Base-by-base conservation (phyloP, 1,140 invertebrate genomes). In the Littorina saxatilis region DNA sequence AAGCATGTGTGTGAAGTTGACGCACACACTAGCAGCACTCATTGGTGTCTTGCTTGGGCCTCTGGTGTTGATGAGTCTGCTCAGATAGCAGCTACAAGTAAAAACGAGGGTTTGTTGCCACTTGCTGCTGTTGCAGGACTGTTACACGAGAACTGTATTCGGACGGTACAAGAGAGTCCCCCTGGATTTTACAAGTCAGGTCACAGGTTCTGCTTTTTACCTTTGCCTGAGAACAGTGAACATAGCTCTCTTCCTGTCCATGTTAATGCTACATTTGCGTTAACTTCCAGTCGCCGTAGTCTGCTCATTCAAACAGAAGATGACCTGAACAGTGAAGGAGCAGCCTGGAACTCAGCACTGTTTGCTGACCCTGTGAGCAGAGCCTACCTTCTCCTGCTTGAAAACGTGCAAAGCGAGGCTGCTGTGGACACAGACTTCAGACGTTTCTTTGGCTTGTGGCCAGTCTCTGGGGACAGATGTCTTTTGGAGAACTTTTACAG, bases 231-330 rank as follows among this genome's bases (percentile, higher is more conserved):
- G 7, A 47, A 17, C 43, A 47, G 7, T 17, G 43, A 9, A 3
- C 55, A 9, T 2, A 40, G 20, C 43, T 13, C 52, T 29, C 63
- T 88, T 20, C 84, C 85, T 47, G 75, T 87, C 50, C 84, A 87
- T 58, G 80, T 88, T 23, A 90, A 89, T 78, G 87, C 77, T 29
- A 68, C 82, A 13, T 90, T 91, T 87, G 76, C 85, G 27, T 68
- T 89, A 13, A 85, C 81, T 0, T 83, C 84, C 23, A 80, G 85
- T 68, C 81, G 88, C 32, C 81, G 79, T 52, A 75, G 81, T n/a
- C 70, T 87, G 0, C 68, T 77, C 47, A 61, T 43, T 17, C 47
- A 52, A 23, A 81, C 82, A 61, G 82, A 87, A 40, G 86, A 85
- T 79, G 82, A 87, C 50, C 84, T 74, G 50, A 15, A 13, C 50